Percentiles rank a stretch among this genome's conserved stretches.
Evolutionary conservation across 2,888 invertebrate genomes (phyloP).

Genomic region (Plemyria rubiginata): DNA sequence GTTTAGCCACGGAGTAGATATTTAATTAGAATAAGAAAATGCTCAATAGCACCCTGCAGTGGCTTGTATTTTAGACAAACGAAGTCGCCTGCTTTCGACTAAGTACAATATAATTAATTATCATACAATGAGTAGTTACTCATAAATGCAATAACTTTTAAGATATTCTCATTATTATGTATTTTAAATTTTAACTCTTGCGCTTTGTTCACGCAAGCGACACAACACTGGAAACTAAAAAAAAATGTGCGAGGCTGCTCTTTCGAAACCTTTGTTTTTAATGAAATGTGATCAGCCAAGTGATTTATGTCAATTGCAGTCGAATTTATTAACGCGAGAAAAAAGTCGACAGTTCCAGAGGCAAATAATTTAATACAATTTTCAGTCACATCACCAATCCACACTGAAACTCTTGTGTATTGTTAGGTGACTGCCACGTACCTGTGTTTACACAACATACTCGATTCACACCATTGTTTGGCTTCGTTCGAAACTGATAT

Average conservation of each 20-base stretch:
- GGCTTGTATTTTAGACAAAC: background rate
- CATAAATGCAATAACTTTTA: background rate
- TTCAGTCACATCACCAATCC: constrained; percentile 12
- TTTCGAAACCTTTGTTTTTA: too few relatives aligned
- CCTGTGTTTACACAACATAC: constrained; percentile 70
- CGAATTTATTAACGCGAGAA: background rate
- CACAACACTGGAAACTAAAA: background rate
- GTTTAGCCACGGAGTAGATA: too few relatives aligned
- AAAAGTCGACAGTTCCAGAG: background rate
- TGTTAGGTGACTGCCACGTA: constrained; percentile 54
- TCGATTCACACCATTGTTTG: constrained; percentile 69
- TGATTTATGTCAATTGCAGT: background rate
- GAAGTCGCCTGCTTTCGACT: background rate
- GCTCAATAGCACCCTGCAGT: background rate
- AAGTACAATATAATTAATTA: background rate
- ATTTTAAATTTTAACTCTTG: background rate
- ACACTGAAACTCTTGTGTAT: constrained; percentile 43
- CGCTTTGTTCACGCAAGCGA: background rate
- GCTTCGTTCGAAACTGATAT: constrained; percentile 53
- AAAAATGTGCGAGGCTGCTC: too few relatives aligned
- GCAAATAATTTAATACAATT: constrained; percentile 14
- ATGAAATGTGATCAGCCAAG: background rate
- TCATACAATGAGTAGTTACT: constrained; percentile 1
- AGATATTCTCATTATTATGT: constrained; percentile 1
- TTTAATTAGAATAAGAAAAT: too few relatives aligned